phyloP scores from a whole-genome alignment of 2,797 vertebrate species.

The Chiloscyllium punctatum region DNA sequence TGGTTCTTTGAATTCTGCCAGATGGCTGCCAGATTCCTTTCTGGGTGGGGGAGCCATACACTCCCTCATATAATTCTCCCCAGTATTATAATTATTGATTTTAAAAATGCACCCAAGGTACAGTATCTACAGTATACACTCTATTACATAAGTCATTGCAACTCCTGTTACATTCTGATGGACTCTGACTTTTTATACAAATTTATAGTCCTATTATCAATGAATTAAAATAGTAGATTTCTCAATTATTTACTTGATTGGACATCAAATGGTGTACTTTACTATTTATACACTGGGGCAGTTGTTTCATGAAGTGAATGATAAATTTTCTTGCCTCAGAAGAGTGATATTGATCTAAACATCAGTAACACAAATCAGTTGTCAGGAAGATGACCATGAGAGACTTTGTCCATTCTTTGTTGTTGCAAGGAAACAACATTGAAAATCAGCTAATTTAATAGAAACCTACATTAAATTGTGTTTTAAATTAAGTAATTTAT shows the following conservation, averaged over 20 bases:
- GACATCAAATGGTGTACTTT: constrained; percentile 9
- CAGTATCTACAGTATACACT: not conserved
- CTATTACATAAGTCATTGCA: not conserved
- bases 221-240: not conserved
- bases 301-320: not conserved
- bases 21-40: too few relatives aligned
- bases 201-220: not conserved
- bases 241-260: not conserved
- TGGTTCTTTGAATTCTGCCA: too few relatives aligned
- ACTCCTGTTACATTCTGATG: not conserved
- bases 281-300: not conserved
- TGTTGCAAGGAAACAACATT: not conserved
- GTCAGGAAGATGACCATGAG: not conserved
- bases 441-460: not conserved
- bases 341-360: not conserved
- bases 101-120: not conserved
- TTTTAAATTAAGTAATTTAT: not conserved
- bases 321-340: not conserved
- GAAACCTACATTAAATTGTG: not conserved
- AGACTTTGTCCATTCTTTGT: not conserved
- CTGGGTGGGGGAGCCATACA: too few relatives aligned
- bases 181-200: not conserved
- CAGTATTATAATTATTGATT: not conserved
- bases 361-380: not conserved
- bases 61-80: too few relatives aligned